Conservation (phyloP, 2,888 invertebrate genomes). For the Oxystoma pomonae region DNA sequence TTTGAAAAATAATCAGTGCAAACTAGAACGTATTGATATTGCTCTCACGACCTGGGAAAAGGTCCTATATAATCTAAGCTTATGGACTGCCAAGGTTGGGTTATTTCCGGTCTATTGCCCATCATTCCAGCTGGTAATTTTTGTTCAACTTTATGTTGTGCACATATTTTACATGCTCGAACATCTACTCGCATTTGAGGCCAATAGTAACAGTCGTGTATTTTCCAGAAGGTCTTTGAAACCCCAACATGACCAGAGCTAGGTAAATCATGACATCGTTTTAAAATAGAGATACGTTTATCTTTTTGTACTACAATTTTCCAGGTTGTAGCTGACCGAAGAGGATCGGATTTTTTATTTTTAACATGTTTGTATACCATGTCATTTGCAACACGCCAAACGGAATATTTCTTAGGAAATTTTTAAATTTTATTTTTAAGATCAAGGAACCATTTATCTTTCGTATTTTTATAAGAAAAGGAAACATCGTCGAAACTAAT, state of each 20-base stretch:
- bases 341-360: background rate
- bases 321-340: slow-evolving; percentile 5
- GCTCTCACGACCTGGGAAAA: background rate
- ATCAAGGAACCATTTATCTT: slow-evolving; percentile 10
- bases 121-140: slow-evolving; percentile 5
- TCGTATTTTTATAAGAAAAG: background rate
- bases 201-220: slow-evolving; percentile 2
- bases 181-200: slow-evolving; percentile 8
- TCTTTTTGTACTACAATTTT: slow-evolving; percentile 6
- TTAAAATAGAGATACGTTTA: background rate
- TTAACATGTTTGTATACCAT: slow-evolving; percentile 5
- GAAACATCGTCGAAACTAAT: background rate
- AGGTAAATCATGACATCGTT: slow-evolving; percentile 16
- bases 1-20: background rate
- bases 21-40: background rate
- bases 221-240: slow-evolving; percentile 1
- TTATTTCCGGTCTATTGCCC: slow-evolving; percentile 5
- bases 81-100: slow-evolving; percentile 6
- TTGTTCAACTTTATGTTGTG: slow-evolving; percentile 6
- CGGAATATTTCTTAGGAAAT: slow-evolving; percentile 1
- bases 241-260: slow-evolving; percentile 5
- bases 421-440: background rate
- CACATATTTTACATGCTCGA: slow-evolving; percentile 1
- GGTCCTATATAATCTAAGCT: slow-evolving; percentile 10
- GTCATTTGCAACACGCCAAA: slow-evolving; percentile 10